Conservation (phyloP, 2,113 vertebrate genomes). For the Podarcis raffonei region DNA sequence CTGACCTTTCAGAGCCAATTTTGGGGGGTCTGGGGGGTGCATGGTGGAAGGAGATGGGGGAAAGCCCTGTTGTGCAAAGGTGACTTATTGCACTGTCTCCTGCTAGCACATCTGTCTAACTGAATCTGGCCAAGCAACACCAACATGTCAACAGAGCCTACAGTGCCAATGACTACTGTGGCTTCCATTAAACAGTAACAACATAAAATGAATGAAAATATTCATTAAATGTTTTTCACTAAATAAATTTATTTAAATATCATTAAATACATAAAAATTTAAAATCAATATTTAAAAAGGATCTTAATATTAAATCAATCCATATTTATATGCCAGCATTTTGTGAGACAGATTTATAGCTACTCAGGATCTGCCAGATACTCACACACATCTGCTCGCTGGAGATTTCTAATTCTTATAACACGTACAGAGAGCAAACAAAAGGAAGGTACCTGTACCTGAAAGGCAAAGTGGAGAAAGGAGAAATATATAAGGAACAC, state of each 20-base stretch:
- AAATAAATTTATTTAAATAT: no score
- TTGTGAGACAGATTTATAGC: background rate
- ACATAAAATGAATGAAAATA: background rate
- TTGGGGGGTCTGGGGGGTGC: no score
- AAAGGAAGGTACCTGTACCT: conserved; percentile 54
- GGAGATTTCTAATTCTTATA: conserved; percentile 59
- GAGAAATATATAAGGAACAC: background rate
- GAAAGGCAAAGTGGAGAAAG: conserved; percentile 27
- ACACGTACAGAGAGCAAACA: conserved; percentile 63
- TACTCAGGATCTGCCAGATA: background rate
- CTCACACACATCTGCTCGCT: conserved; percentile 65
- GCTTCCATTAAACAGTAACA: background rate
- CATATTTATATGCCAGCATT: background rate
- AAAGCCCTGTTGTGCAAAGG: no score
- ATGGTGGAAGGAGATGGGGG: no score
- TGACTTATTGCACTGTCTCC: no score
- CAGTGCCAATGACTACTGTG: no score
- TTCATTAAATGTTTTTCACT: no score
- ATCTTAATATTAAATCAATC: background rate
- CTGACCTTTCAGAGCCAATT: no score
- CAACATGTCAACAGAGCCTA: background rate
- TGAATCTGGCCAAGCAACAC: no score
- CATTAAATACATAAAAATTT: no score
- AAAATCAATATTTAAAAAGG: background rate
- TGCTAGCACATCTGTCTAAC: no score